These are phyloP conservation scores for Prolemur simus DNA, from an alignment of 2,113 vertebrate species.

Conservation along the genomic window DNA sequence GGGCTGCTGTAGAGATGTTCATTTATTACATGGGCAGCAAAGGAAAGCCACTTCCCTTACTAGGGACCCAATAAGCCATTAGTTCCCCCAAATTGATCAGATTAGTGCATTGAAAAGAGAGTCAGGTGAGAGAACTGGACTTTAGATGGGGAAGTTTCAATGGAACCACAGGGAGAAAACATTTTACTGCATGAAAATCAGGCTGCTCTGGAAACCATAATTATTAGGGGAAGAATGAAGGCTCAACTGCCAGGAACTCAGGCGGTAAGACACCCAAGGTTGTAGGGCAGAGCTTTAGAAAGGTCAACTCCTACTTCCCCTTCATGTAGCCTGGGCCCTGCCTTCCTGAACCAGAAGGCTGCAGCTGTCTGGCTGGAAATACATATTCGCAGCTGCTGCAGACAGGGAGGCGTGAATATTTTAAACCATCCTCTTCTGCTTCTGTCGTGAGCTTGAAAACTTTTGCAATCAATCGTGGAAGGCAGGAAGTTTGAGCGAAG, in stretches of 20 bases:
- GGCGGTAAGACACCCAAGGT: not conserved
- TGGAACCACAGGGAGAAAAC: not conserved
- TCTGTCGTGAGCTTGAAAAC: not conserved
- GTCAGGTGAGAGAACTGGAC: not conserved
- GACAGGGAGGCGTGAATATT: not conserved
- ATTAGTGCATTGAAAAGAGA: not conserved
- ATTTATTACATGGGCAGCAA: not conserved
- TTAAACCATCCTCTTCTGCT: slow-evolving; percentile 6
- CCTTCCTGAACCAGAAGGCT: not conserved
- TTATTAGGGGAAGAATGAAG: not conserved
- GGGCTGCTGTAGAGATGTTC: not conserved
- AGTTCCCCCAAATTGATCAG: not conserved
- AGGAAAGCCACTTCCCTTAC: not conserved
- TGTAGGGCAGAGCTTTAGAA: not conserved
- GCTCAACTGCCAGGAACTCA: not conserved
- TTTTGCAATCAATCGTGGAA: not conserved
- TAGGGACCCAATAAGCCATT: not conserved
- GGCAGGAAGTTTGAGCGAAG: not conserved
- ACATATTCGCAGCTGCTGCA: not conserved
- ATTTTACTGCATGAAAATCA: not conserved
- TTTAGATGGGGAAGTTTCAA: not conserved
- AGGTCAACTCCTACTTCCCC: not conserved
- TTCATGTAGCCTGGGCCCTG: not conserved
- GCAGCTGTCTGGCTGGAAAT: not conserved
- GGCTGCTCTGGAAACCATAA: not conserved